Percentiles rank a stretch among this genome's conserved stretches.
Evolutionary conservation across 2,888 invertebrate species (phyloP).

Genomic region (Leptinotarsa peninsularis): DNA sequence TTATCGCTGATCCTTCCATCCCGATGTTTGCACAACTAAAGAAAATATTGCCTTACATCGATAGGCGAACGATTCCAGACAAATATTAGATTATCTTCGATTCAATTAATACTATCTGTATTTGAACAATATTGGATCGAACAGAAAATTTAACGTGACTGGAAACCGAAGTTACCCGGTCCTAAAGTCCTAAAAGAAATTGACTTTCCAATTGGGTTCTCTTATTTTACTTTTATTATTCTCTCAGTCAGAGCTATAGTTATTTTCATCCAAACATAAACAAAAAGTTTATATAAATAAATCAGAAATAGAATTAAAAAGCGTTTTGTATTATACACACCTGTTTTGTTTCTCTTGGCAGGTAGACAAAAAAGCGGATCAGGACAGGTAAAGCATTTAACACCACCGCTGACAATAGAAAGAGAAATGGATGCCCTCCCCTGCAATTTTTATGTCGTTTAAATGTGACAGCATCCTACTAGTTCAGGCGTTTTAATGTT

Average conservation of each 20-base stretch:
- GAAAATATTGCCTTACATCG: constrained; percentile 29
- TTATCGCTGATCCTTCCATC: constrained; percentile 23
- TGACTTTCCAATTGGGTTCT: too few species aligned
- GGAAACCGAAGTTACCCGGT: neutral
- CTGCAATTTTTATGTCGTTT: constrained; percentile 28
- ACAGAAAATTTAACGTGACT: constrained; percentile 2
- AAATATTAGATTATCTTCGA: constrained; percentile 28
- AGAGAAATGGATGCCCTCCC: constrained; percentile 19
- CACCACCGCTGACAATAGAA: constrained; percentile 20
- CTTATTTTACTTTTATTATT: too few species aligned
- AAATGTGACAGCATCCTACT: constrained; percentile 27
- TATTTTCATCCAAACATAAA: neutral
- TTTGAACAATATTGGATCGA: constrained; percentile 9
- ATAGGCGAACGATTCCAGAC: constrained; percentile 21
- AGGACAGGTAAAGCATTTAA: constrained; percentile 26
- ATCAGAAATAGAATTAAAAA: constrained; percentile 9
- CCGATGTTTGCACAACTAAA: constrained; percentile 33
- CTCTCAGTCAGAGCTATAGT: too few species aligned
- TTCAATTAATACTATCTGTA: constrained; percentile 22
- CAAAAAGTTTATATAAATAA: constrained; percentile 18
- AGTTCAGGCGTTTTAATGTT: neutral
- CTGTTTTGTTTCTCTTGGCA: constrained; percentile 28
- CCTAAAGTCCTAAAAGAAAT: too few species aligned
- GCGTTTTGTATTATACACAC: constrained; percentile 21
- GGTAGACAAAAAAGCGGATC: constrained; percentile 22